Percentiles rank a stretch among this genome's conserved stretches.
Conservation (phyloP, 1,140 invertebrate genomes). For the Zaprionus tsacasi region DNA sequence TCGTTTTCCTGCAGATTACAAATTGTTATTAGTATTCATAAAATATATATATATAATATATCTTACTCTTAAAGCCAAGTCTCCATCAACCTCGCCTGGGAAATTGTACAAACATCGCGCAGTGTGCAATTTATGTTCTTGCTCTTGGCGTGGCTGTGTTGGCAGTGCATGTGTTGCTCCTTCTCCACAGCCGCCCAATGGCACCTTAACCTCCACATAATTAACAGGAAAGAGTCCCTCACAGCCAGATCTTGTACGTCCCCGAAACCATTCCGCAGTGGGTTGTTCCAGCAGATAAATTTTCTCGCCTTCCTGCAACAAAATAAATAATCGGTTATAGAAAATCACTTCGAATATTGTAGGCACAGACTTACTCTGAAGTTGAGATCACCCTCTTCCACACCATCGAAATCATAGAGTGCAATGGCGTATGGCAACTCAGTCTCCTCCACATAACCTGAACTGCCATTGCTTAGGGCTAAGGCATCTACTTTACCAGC, state of each 20-base stretch:
- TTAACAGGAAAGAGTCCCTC: constrained; percentile 93
- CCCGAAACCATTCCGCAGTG: constrained; percentile 92
- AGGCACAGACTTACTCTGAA: constrained; percentile 87
- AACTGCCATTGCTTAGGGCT: constrained; percentile 55
- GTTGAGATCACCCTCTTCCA: constrained; percentile 89
- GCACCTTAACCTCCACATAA: constrained; percentile 91
- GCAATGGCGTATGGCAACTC: constrained; percentile 88
- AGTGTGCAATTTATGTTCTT: constrained; percentile 34
- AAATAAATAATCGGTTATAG: neutral
- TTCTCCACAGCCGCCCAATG: constrained; percentile 84
- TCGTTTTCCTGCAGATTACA: constrained; percentile 84
- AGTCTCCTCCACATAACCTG: constrained; percentile 54
- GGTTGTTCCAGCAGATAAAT: constrained; percentile 88
- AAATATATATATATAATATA: neutral
- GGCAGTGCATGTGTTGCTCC: neutral
- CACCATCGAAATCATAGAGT: constrained; percentile 89
- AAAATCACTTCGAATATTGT: neutral
- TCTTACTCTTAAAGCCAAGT: constrained; percentile 86
- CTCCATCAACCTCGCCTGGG: constrained; percentile 86
- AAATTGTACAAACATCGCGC: constrained; percentile 87
- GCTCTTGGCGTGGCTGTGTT: constrained; percentile 51
- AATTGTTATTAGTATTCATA: neutral
- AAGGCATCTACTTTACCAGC: constrained; percentile 75
- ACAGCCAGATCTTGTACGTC: constrained; percentile 86
- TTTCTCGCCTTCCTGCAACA: constrained; percentile 87